These are phyloP conservation scores for Mesorhabditis belari DNA, from an alignment of 2,888 invertebrate species.

Conservation along the genomic window DNA sequence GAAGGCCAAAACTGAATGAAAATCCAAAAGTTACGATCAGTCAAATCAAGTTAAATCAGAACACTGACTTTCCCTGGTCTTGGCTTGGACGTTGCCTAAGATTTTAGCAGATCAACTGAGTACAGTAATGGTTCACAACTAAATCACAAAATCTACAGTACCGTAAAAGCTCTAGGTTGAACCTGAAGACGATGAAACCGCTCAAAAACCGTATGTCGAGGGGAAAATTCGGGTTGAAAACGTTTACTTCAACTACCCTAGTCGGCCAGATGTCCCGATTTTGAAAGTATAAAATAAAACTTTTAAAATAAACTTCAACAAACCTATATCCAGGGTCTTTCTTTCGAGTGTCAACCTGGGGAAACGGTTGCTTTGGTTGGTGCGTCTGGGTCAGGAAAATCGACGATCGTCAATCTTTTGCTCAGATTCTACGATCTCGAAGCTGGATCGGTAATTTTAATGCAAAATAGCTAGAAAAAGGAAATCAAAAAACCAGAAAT, in stretches of 20 bases:
- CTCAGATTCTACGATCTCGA: constrained; percentile 55
- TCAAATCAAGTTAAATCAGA: no score
- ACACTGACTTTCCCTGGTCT: no score
- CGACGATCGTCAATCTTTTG: constrained; percentile 54
- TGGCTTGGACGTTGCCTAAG: no score
- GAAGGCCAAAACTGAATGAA: no score
- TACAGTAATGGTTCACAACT: no score
- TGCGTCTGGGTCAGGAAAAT: constrained; percentile 56
- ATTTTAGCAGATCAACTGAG: no score
- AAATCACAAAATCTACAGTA: no score
- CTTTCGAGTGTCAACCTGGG: constrained; percentile 24
- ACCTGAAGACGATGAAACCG: constrained; percentile 61
- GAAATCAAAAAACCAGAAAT: no score
- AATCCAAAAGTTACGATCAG: no score
- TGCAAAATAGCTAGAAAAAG: no score
- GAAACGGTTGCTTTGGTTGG: constrained; percentile 52
- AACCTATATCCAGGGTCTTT: neutral
- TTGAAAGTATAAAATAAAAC: no score
- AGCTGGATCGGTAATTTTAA: constrained; percentile 44
- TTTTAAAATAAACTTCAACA: no score
- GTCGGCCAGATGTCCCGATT: constrained; percentile 69
- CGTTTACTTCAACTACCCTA: constrained; percentile 71
- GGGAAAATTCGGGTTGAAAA: constrained; percentile 68
- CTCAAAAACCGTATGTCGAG: constrained; percentile 34
- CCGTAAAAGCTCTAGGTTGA: neutral